Base-by-base conservation (phyloP, 2,113 vertebrate species). In the Cheirogaleus medius region DNA sequence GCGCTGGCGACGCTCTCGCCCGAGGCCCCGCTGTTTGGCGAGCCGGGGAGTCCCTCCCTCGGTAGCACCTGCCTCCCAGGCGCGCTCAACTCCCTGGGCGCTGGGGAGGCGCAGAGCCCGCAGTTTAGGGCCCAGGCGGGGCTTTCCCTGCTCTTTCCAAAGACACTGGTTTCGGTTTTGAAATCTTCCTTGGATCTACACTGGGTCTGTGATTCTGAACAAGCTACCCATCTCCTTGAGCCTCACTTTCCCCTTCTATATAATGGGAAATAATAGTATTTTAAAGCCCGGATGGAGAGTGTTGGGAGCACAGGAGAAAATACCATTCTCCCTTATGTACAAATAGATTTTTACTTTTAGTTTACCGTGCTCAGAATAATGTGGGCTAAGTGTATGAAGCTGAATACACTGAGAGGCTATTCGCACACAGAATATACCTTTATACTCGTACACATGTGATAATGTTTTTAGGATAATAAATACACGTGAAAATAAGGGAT, bases 1-100 rank as follows among this genome's bases (percentile, higher is more conserved):
- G 97, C 92, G 90, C 97, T 95, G 98, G 96, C 96, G 97, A 96
- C 76, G 98, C 95, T 98, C 97, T 97, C 86, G 96, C 97, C 97
- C 1, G 85, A 96, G 98, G 97, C 97, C 96, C 87, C 60, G 85
- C 98, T 96, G 93, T 96, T 97, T 60, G 87, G 96, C 34, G 5
- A 95, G 90, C 84, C 92, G 21, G 1, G 83, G 91, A 87, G 85
- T 32, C 74, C 80, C 87, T 81, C 82, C 91, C 82, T 86, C 77
- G 21, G 1, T 49, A 58, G 89, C 8, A 8, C 64, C 34, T 5
- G 88, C 52, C 80, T 90, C 63, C 49, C 7, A 6, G 71, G 73
- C 71, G 0, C 69, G 56, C 69, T 29, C 47, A 52, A 14, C 58
- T 25, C 54, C 2, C 15, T 18, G 1, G 34, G 74, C 86, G 52